Conservation (phyloP, 2,113 vertebrate genomes). For the Regulus satrapa region DNA sequence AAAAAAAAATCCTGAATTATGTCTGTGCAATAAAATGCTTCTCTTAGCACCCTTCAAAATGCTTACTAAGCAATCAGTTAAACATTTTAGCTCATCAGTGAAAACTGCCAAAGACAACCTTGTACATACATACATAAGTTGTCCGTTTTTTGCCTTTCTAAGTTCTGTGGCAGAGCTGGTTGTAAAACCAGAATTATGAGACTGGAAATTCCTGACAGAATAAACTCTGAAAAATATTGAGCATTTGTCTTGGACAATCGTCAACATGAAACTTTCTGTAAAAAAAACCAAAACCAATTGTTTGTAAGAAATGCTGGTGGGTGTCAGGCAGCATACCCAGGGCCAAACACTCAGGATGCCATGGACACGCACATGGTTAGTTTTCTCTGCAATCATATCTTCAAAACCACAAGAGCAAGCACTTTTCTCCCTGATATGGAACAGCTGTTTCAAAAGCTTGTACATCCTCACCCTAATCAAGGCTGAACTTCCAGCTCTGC, state of each 20-base stretch:
- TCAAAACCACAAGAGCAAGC: neutral
- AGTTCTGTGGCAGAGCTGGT: neutral
- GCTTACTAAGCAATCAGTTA: neutral
- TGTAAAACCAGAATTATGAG: neutral
- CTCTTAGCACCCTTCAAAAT: neutral
- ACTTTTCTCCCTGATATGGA: neutral
- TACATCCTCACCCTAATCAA: neutral
- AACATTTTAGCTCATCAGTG: neutral
- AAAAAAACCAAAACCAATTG: no score
- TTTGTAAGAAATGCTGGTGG: neutral
- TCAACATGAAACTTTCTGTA: neutral
- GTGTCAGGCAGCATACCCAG: neutral
- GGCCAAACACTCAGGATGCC: neutral
- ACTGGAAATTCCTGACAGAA: neutral
- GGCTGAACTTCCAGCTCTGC: neutral
- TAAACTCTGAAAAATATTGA: neutral
- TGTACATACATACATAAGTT: neutral
- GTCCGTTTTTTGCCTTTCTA: neutral
- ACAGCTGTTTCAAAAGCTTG: neutral
- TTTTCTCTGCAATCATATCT: neutral
- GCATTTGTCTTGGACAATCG: neutral
- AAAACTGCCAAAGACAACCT: neutral
- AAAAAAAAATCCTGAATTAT: neutral
- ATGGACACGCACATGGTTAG: accelerated
- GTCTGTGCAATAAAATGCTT: neutral